Evolutionary conservation across 2,113 vertebrate species (phyloP).

Genomic region (Trematocara unimaculatum): DNA sequence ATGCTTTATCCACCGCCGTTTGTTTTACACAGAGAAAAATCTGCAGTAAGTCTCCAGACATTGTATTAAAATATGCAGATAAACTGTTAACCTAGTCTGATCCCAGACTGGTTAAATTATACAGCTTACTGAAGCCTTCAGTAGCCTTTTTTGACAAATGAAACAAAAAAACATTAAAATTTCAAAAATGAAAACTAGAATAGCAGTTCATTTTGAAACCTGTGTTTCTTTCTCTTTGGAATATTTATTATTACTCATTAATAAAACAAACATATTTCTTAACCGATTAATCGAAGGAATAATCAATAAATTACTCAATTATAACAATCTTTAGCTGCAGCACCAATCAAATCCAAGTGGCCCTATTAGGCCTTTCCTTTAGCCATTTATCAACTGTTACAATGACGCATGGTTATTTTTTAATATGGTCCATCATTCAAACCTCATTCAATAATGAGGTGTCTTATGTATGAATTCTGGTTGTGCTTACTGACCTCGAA

Average conservation of each 20-base stretch:
- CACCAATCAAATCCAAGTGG: neutral
- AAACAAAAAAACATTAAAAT: neutral
- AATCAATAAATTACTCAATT: neutral
- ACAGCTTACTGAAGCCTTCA: neutral
- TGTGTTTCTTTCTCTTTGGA: neutral
- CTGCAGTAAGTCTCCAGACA: neutral
- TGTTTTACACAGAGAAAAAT: neutral
- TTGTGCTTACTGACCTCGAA: neutral
- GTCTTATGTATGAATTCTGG: neutral
- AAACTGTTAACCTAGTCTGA: neutral
- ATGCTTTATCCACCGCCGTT: rapidly evolving
- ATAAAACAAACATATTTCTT: neutral
- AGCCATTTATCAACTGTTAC: neutral
- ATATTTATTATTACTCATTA: neutral
- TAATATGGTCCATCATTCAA: neutral
- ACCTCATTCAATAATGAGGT: neutral
- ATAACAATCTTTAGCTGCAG: neutral
- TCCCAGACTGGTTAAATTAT: neutral
- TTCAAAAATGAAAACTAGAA: neutral
- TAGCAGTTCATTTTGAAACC: neutral
- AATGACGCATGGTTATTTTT: neutral
- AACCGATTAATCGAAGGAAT: neutral
- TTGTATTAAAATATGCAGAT: neutral
- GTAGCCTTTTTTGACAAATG: neutral
- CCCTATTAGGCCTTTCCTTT: neutral